Evolutionary conservation across 2,113 vertebrate genomes (phyloP), one percentile per base, ranked within the genome.

Genomic region (Litocranius walleri): DNA sequence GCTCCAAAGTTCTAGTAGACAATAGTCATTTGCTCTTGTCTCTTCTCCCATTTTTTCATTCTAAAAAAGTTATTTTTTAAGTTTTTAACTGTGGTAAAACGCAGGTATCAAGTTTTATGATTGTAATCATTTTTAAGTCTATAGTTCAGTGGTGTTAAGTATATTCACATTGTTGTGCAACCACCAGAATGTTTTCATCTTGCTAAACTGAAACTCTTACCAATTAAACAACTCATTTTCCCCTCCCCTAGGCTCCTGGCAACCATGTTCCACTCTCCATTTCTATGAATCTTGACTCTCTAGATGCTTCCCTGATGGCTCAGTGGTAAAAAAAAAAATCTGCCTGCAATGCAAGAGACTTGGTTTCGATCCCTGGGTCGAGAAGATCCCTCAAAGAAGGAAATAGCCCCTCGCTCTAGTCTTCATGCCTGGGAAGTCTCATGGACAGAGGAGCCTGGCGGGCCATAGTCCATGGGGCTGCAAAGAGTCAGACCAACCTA

Each of bases 171-270:
- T 90, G 27, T 87, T 95, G 67, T 52, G n/a, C 56, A 95, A 88
- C 50, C 56, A 92, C 17, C 74, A 90, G 92, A 84, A 56, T 2
- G 10, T 71, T 95, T 62, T 94, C 74, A 62, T 94, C 52, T 94
- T 97, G 95, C 56, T 81, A 95, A 94, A 97, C 80, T 0, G 40
- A 96, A 96, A 91, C 83, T 96, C 67, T 93, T 33, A 59, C 78
- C 48, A 80, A 89, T 59, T 86, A 88, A 94, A 92, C 14, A 67
- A 33, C 83, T 62, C 62, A 54, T 88, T 71, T 56, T 17, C 54
- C 33, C 27, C 78, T 59, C 36, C 80, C 43, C 29, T 59, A 13
- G 80, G 80, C 81, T 81, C 21, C 88, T 87, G 33, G 56, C 27
- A 95, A 61, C 50, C 15, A 50, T 15, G 15, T 88, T 95, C 43